Percentiles rank a stretch among this genome's conserved stretches.
Conservation (phyloP, 2,113 vertebrate species). For the Progne subis region DNA sequence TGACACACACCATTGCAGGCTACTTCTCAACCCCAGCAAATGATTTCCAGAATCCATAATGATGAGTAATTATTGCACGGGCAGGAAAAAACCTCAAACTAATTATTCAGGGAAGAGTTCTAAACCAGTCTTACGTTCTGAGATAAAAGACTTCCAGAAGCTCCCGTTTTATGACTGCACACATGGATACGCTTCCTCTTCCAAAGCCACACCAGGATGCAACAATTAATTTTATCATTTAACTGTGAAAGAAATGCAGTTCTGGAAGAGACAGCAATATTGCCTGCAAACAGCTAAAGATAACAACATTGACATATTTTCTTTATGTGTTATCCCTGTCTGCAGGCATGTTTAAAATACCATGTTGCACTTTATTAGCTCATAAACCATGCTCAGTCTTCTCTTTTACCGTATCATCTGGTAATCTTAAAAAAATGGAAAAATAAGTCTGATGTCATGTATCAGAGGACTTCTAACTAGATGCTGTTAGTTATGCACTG, state of each 20-base stretch:
- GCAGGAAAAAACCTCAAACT: background rate
- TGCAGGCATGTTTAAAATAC: conserved; percentile 6
- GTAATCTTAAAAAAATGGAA: background rate
- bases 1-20: background rate
- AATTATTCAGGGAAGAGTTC: background rate
- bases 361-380: background rate
- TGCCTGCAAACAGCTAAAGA: conserved; percentile 13
- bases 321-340: background rate
- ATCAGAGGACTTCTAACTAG: conserved; percentile 18
- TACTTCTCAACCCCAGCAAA: background rate
- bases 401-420: background rate
- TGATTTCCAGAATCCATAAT: background rate
- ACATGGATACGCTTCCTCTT: conserved; percentile 10
- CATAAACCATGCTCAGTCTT: background rate
- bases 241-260: background rate
- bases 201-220: background rate
- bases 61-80: background rate
- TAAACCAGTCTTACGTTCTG: background rate
- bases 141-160: conserved; percentile 27
- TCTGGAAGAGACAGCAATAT: background rate
- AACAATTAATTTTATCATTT: conserved; percentile 26
- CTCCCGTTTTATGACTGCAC: background rate
- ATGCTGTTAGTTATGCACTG: background rate
- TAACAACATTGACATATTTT: conserved; percentile 3
- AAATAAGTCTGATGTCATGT: background rate